Percentiles rank a stretch among this genome's conserved stretches.
Evolutionary conservation across 2,113 vertebrate species (phyloP).

Genomic region (Sula dactylatra): DNA sequence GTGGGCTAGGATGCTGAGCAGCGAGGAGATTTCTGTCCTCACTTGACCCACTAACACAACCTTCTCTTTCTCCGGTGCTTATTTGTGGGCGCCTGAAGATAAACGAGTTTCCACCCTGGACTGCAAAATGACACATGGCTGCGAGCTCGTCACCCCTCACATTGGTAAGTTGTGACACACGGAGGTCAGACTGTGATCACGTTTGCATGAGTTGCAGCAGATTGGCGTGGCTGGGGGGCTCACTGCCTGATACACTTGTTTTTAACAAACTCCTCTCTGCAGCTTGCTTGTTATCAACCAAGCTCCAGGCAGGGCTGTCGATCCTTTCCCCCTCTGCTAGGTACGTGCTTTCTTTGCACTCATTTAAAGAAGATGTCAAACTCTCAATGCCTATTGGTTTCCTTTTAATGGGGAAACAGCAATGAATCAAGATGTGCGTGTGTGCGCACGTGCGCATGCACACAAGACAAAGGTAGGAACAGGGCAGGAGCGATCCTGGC

Average conservation of each 20-base stretch:
- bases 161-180: background rate
- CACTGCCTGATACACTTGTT: background rate
- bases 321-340: background rate
- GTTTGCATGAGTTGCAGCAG: background rate
- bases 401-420: background rate
- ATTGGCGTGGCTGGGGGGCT: background rate
- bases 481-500: background rate
- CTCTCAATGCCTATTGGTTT: background rate
- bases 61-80: background rate
- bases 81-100: background rate
- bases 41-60: background rate
- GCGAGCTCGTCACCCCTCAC: background rate
- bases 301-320: background rate
- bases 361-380: background rate
- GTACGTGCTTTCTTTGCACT: background rate
- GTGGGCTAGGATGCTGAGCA: background rate
- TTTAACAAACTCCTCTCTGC: background rate
- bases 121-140: background rate
- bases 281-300: background rate
- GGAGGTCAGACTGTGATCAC: background rate
- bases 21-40: background rate
- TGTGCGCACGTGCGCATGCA: fast-evolving
- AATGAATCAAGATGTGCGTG: too few species aligned
- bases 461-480: background rate
- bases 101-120: background rate